Evolutionary conservation across 1,140 invertebrate genomes (phyloP), one percentile per base, ranked within the genome.

Genomic region (Listronotus oregonensis): DNA sequence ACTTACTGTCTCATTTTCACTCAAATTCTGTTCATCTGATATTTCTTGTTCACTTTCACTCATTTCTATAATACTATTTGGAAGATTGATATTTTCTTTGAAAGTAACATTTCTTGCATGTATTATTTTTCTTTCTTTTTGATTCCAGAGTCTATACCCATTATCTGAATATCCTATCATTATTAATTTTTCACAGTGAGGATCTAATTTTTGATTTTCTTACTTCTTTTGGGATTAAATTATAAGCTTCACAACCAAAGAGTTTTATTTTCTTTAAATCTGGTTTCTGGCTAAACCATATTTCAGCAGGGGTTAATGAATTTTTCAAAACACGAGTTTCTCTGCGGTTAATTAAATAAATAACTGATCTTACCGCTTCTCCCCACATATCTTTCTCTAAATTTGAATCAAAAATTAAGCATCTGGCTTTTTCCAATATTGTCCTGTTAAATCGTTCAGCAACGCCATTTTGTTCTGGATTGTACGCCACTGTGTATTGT

Each of bases 331-430:
- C 44, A 56, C 56, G 57, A 6, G 69, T 73, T 18, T 68, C 68
- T n/a, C 42, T 46, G 39, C 80, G 62, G 70, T 83, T 84, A 51
- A 73, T 67, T 14, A 82, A 39, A 70, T 83, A 83, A 80, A 71
- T 27, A 3, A 5, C 21, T 27, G 21, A 27, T 27, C 21, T 27
- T 27, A 27, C 21, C 5, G 21, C 21, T 27, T 27, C 21, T 1
- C 21, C 21, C 21, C 5, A 27, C 21, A 27, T 27, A 3, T 27
- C 21, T 27, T 27, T 27, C 5, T 1, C 21, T 27, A 27, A 27
- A 27, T 5, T 5, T 27, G 21, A 27, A 5, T 27, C 21, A 27
- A 27, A 34, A 7, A 81, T 46, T 70, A 81, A 65, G 51, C 73
- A 69, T 66, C 78, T 70, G 32, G 78, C 76, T 59, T 67, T 75